Conservation (phyloP, 2,797 vertebrate genomes). For the Ctenosaura bakeri region DNA sequence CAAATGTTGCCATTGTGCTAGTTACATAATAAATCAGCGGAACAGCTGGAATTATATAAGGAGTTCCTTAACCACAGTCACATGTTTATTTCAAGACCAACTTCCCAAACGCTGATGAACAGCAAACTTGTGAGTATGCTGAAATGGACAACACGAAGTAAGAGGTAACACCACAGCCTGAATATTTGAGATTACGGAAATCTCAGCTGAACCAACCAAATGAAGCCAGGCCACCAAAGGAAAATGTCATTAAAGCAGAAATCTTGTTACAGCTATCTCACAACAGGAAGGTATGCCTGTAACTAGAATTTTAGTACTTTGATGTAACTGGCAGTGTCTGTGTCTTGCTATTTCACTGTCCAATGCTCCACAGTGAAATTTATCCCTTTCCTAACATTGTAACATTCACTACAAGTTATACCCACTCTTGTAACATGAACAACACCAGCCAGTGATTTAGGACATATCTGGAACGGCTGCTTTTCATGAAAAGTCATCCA, state of each 20-base stretch:
- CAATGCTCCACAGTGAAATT: not conserved
- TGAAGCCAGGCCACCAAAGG: not conserved
- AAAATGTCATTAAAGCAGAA: too few relatives aligned
- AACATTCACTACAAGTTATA: not conserved
- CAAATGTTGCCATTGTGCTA: not conserved
- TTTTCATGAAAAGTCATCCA: not conserved
- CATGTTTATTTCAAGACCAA: not conserved
- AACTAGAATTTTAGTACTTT: not conserved
- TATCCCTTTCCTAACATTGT: not conserved
- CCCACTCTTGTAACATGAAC: not conserved
- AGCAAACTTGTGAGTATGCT: not conserved
- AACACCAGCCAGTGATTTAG: not conserved
- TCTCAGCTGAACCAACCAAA: not conserved
- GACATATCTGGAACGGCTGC: not conserved
- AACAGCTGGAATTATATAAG: not conserved
- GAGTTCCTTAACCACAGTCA: slow-evolving; percentile 8
- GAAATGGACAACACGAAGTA: not conserved
- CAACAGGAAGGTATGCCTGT: not conserved
- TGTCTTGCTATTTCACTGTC: not conserved
- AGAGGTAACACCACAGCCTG: not conserved
- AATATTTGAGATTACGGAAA: not conserved
- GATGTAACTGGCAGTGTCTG: not conserved
- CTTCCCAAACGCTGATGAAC: not conserved
- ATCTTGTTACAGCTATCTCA: not conserved
- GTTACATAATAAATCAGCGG: not conserved